phyloP scores from a whole-genome alignment of 1,140 invertebrate species.

The Rhysida immarginata region DNA sequence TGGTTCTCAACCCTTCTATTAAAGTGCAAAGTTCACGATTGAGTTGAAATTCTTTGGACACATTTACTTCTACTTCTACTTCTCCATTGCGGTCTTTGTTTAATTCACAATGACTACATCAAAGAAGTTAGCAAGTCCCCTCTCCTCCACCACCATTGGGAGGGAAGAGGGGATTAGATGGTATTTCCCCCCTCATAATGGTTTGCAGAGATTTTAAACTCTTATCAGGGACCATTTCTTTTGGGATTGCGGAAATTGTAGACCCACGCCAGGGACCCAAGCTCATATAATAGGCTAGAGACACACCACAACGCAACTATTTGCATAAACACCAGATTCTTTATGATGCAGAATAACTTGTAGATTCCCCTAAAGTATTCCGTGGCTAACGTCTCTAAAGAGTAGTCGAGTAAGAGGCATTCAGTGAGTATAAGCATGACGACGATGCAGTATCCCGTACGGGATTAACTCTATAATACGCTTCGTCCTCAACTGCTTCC shows the following conservation, averaged over 20 bases:
- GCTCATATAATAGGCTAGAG: neutral
- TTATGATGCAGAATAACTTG: neutral
- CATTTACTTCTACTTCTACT: neutral
- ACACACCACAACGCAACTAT: neutral
- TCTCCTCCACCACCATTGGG: neutral
- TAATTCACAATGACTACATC: neutral
- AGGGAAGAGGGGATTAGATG: too few relatives aligned
- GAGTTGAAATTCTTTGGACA: neutral
- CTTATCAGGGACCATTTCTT: neutral
- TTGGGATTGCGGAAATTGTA: neutral
- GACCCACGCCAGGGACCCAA: neutral
- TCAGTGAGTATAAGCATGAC: neutral
- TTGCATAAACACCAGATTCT: neutral
- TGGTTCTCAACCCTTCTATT: too few relatives aligned
- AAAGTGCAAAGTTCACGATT: too few relatives aligned
- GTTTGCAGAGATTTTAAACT: neutral
- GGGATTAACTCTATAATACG: neutral
- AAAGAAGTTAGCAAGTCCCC: neutral
- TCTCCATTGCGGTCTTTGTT: neutral
- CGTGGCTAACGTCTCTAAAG: neutral
- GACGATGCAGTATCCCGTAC: neutral
- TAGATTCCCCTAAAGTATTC: neutral
- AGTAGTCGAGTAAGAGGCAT: neutral
- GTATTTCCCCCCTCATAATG: neutral
- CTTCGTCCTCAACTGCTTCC: neutral